Conservation (phyloP, 2,113 vertebrate genomes). For the Hemibates koningsi region DNA sequence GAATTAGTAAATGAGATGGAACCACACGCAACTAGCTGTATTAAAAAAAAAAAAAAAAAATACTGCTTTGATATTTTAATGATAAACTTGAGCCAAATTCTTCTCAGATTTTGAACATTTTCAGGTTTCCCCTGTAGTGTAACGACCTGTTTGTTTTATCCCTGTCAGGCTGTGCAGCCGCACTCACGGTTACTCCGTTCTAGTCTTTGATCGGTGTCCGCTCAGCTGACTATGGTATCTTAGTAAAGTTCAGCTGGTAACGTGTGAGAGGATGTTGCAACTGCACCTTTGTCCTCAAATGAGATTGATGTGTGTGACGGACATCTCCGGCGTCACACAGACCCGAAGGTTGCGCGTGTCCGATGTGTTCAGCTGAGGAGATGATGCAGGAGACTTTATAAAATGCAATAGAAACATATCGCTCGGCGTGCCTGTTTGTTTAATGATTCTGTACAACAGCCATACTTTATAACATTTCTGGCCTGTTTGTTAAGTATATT, state of each 20-base stretch:
- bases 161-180: not conserved
- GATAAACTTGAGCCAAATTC: not conserved
- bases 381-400: constrained; percentile 35
- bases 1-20: constrained; percentile 10
- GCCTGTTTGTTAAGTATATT: not conserved
- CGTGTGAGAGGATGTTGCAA: constrained; percentile 4
- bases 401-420: constrained; percentile 29
- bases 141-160: not conserved
- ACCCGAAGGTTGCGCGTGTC: constrained; percentile 51
- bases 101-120: not conserved
- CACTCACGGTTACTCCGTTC: not conserved
- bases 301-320: constrained; percentile 33
- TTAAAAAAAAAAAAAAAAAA: not conserved
- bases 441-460: constrained; percentile 24
- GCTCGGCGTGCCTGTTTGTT: not conserved
- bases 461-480: constrained; percentile 23
- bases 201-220: constrained; percentile 20
- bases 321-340: constrained; percentile 8
- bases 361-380: constrained; percentile 19
- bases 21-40: not conserved
- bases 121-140: not conserved
- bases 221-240: not conserved
- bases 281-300: constrained; percentile 49
- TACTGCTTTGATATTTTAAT: not conserved
- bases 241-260: not conserved